Evolutionary conservation across 2,797 vertebrate genomes (phyloP).

Genomic region (Girardinus metallicus): DNA sequence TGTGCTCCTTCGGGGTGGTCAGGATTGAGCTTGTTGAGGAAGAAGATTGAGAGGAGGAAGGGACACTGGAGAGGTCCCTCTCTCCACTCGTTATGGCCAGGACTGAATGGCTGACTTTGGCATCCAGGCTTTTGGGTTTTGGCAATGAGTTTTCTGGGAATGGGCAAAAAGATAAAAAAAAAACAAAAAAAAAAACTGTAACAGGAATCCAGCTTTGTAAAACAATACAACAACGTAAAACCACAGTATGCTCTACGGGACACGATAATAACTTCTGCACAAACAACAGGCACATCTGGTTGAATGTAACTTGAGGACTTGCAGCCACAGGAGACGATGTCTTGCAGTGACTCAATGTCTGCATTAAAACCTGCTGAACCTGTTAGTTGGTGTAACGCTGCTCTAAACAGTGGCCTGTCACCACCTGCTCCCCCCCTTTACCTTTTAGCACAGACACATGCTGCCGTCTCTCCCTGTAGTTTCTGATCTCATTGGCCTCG

Average conservation of each 20-base stretch:
- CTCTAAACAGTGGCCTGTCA: slow-evolving; percentile 17
- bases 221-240: slow-evolving; percentile 6
- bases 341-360: slow-evolving; percentile 59
- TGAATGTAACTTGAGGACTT: slow-evolving; percentile 58
- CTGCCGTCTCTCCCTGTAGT: slow-evolving; percentile 91
- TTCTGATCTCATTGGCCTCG: slow-evolving; percentile 94
- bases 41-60: slow-evolving; percentile 81
- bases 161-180: slow-evolving; percentile 19
- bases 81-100: slow-evolving; percentile 88
- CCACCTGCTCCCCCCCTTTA: slow-evolving; percentile 69
- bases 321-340: slow-evolving; percentile 26
- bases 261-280: slow-evolving; percentile 30
- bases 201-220: neutral
- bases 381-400: slow-evolving; percentile 35
- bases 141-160: slow-evolving; percentile 94
- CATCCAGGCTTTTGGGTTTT: slow-evolving; percentile 89
- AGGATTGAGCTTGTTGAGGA: slow-evolving; percentile 82
- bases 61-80: slow-evolving; percentile 81
- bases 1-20: slow-evolving; percentile 88
- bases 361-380: slow-evolving; percentile 60
- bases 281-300: slow-evolving; percentile 53
- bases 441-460: slow-evolving; percentile 98
- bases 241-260: slow-evolving; percentile 9
- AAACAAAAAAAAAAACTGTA: neutral
- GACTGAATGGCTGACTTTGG: slow-evolving; percentile 86